Evolutionary conservation across 2,888 invertebrate species (phyloP).

Genomic region (Lycaena phlaeas): DNA sequence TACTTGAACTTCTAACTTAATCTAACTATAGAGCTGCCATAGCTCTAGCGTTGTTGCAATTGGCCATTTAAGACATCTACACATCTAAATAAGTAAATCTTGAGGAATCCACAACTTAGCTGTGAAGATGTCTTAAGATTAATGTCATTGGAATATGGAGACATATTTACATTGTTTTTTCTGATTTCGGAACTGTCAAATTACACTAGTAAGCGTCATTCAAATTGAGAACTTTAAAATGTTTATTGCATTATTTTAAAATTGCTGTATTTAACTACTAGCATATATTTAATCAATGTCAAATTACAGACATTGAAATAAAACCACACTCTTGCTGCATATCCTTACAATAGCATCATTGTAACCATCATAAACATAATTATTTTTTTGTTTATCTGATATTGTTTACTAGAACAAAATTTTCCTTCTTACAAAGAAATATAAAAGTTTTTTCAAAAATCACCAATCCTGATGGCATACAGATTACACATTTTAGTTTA

Average conservation of each 20-base stretch:
- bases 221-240: constrained; percentile 35
- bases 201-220: constrained; percentile 55
- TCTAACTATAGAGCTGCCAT: constrained; percentile 24
- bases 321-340: constrained; percentile 1
- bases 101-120: constrained; percentile 11
- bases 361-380: neutral
- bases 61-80: constrained; percentile 11
- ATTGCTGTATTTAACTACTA: constrained; percentile 6
- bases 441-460: neutral
- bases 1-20: constrained; percentile 35
- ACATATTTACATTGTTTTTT: constrained; percentile 27
- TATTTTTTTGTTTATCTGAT: no score
- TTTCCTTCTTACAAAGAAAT: no score
- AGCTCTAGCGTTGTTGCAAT: constrained; percentile 16
- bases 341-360: neutral
- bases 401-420: no score
- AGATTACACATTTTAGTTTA: no score
- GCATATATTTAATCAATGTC: constrained; percentile 1
- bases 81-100: constrained; percentile 19
- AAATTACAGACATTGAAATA: constrained; percentile 10
- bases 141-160: constrained; percentile 15
- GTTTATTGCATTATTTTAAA: constrained; percentile 5
- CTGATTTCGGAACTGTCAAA: constrained; percentile 26
- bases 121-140: constrained; percentile 3
- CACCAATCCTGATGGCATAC: no score